Base-by-base conservation (phyloP, 23 tunicate species). In the Phallusia fumigata region DNA sequence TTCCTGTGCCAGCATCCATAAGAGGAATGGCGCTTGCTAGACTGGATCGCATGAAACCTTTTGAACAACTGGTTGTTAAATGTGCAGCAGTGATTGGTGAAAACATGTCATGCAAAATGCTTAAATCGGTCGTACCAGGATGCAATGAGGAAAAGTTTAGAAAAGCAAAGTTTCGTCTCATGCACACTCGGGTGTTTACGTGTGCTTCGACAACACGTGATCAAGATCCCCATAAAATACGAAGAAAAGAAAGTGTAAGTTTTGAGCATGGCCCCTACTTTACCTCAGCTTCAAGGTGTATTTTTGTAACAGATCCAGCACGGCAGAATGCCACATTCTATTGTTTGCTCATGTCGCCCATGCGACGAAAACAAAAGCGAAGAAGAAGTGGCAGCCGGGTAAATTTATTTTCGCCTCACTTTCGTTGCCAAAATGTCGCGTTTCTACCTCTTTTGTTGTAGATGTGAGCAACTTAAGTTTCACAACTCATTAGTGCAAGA, bases 1-100 rank as follows among this genome's bases (percentile, higher is more conserved):
- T 94, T 83, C 98, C 98, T 30, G 90, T 94, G 51, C 98, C 98
- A 2, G 94, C 93, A 31, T 94, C 98, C 1, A 89, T 94, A 5
- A 77, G 90, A 58, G 94, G 93, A 19, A 89, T 89, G 90, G 98
- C 98, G 31, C 79, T 94, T 12, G 87, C 98, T 21, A 94, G 98
- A 76, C 79, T 94, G 0, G 98, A 94, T 58, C 77, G 98, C 75
- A 82, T 94, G 98, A 82, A 78, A 81, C 94, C 90, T 0, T 88
- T 80, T 73, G 94, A 94, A 33, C 98, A 89, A 52, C 80, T 94
- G 82, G 79, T 94, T 30, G 98, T 89, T 33, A 94, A 94, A 73
- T 90, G 90, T 69, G 94, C 98, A 5, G 98, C 98, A 12, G 98
- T 94, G 21, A 79, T 89, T 53, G 98, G 98, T 0, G 86, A 81